Conservation (phyloP, 2,113 vertebrate genomes). For the Solea solea region DNA sequence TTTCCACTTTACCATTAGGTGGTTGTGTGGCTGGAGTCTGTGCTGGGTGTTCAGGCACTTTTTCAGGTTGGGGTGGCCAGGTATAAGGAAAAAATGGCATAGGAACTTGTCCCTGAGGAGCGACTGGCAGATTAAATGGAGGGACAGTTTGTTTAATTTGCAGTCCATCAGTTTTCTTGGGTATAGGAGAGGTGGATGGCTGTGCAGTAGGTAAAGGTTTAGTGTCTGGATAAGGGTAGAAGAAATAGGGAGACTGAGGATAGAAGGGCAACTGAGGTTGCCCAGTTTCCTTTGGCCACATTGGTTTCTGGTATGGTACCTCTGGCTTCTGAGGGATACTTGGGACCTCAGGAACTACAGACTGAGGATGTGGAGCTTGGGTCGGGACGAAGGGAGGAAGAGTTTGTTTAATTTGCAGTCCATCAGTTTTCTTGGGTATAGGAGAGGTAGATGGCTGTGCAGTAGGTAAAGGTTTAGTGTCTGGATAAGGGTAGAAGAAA, state of each 20-base stretch:
- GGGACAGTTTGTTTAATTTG: background rate
- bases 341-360: background rate
- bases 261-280: background rate
- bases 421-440: background rate
- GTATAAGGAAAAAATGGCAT: background rate
- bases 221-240: background rate
- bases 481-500: slow-evolving; percentile 9
- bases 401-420: background rate
- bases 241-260: background rate
- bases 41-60: background rate
- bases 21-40: background rate
- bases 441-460: background rate
- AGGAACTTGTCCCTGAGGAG: background rate
- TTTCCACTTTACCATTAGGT: background rate
- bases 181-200: background rate
- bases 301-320: background rate
- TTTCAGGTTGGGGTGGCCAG: background rate
- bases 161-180: background rate
- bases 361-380: background rate
- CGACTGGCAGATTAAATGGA: background rate
- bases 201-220: background rate
- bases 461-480: background rate
- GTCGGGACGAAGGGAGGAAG: background rate
- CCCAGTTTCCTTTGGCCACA: background rate
- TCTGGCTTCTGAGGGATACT: background rate